Conservation (phyloP, 2,113 vertebrate genomes). For the Ariopsis seemanni region DNA sequence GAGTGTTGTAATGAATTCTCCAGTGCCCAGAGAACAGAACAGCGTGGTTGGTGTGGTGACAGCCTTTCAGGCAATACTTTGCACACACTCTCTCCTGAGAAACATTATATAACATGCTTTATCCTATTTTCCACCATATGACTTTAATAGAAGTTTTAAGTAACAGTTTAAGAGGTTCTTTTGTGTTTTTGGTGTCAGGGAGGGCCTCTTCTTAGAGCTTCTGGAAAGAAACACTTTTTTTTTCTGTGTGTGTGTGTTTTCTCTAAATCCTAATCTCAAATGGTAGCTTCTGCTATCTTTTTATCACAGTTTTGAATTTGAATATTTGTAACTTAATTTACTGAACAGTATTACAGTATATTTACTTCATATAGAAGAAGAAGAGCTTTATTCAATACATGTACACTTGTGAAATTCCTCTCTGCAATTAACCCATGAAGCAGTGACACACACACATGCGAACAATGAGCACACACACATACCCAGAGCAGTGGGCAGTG, state of each 20-base stretch:
- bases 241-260: neutral
- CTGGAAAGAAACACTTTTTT: neutral
- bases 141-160: slow-evolving; percentile 23
- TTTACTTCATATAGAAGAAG: neutral
- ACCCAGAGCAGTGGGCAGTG: too few species aligned
- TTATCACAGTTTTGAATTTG: neutral
- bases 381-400: too few species aligned
- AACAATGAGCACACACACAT: too few species aligned
- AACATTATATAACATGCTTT: slow-evolving; percentile 22
- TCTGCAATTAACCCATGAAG: too few species aligned
- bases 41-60: slow-evolving; percentile 27
- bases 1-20: slow-evolving; percentile 28
- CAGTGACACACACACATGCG: too few species aligned
- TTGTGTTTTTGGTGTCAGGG: neutral
- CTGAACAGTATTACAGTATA: neutral
- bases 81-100: slow-evolving; percentile 18
- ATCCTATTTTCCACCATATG: neutral
- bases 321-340: neutral
- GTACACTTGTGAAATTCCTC: too few species aligned
- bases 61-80: slow-evolving; percentile 17
- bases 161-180: neutral
- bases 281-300: neutral
- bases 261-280: neutral
- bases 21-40: slow-evolving; percentile 18
- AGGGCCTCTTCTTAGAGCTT: neutral